Base-by-base conservation (phyloP, 2,113 vertebrate genomes). In the Pterocles burchelli region DNA sequence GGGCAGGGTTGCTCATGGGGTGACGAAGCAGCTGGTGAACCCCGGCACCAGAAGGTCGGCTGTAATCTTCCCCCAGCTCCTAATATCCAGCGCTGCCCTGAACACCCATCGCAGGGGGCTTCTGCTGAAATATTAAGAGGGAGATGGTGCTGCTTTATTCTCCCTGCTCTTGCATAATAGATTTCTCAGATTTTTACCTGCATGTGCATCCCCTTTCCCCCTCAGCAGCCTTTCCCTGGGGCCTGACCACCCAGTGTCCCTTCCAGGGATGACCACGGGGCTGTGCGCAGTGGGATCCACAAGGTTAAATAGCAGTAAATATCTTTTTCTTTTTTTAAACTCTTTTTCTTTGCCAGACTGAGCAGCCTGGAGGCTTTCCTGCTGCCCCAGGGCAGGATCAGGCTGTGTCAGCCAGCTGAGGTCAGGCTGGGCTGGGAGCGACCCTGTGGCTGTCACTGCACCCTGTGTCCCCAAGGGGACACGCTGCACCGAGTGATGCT, bases 21-120 rank as follows among this genome's bases (percentile, higher is more conserved):
- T 21, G 14, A 85, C 10, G 4, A 70, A 13, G 4, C 38, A 14
- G 19, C 19, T 10, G 46, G 17, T 11, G 70, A 68, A 21, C 11
- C 17, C 70, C 14, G 0, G 54, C 48, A 54, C 3, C 5, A 31
- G 73, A 13, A 21, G 41, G 33, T 16, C 31, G 52, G 68, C 63
- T 38, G 13, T 33, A 10, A 6, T 17, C 29, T 34, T 51, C 20
- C 34, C 31, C 34, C 54, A 3, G 54, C 75, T 67, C 86, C 54
- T 16, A 0, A 2, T 2, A 3, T 0, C 58, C 49, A 1, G 25
- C 17, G 25, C 49, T 41, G 68, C 26, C 77, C 84, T 21, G 1
- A 19, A 8, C 2, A 9, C 2, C 67, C 33, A 0, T 24, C 38
- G 17, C 34, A 4, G 24, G 49, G 52, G 38, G 11, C 31, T 89